Percentiles rank a stretch among this genome's conserved stretches.
phyloP scores from a whole-genome alignment of 2,888 invertebrate species.

The Trichogramma evanescens region DNA sequence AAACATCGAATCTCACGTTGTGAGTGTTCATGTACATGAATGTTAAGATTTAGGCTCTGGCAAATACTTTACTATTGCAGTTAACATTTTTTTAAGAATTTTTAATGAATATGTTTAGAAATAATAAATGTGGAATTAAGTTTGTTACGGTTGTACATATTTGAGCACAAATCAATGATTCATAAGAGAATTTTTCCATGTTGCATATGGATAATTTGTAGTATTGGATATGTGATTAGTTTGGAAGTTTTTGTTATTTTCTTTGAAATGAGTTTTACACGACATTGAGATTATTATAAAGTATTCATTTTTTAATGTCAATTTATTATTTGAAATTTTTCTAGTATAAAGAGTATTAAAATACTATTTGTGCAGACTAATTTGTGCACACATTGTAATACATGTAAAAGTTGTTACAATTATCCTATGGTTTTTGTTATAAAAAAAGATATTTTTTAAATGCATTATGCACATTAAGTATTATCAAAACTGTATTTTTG shows the following conservation, averaged over 20 bases:
- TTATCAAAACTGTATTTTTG: too few species aligned
- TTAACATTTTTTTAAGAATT: too few species aligned
- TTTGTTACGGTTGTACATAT: neutral
- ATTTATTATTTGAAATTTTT: neutral
- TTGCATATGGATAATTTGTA: too few species aligned
- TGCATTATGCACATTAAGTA: too few species aligned
- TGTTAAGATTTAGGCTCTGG: too few species aligned
- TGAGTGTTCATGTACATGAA: too few species aligned
- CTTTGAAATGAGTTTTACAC: constrained; percentile 19
- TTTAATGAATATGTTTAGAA: too few species aligned
- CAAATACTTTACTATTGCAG: too few species aligned
- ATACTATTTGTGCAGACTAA: neutral
- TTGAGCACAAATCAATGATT: constrained; percentile 12
- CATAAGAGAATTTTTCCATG: neutral
- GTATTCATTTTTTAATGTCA: constrained; percentile 20
- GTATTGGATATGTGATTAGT: neutral
- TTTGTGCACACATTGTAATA: neutral
- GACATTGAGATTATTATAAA: constrained; percentile 30
- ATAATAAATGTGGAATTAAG: too few species aligned
- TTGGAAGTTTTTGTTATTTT: constrained; percentile 8
- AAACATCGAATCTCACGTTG: too few species aligned
- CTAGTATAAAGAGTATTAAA: neutral
- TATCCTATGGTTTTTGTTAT: neutral
- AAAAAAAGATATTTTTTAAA: neutral
- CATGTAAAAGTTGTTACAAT: neutral